These are phyloP conservation scores for Trimorus sp. DNA, from an alignment of 2,888 invertebrate genomes.

Conservation along the genomic window DNA sequence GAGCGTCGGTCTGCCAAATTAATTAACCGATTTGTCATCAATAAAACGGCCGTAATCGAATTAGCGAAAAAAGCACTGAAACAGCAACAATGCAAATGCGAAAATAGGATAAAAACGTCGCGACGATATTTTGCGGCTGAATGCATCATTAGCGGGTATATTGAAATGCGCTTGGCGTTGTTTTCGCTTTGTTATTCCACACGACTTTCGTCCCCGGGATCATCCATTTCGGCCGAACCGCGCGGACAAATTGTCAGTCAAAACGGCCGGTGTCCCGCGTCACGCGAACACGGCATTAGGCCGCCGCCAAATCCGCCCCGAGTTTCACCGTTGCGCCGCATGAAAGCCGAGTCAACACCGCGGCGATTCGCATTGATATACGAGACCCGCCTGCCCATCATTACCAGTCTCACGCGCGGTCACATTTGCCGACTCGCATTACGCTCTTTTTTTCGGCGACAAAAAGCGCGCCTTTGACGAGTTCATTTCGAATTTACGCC, in stretches of 20 bases:
- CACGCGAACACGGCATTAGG: conserved; percentile 57
- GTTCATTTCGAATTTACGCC: conserved; percentile 30
- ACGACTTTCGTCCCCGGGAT: conserved; percentile 45
- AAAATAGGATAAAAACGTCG: not conserved
- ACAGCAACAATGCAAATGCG: not conserved
- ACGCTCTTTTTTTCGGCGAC: not conserved
- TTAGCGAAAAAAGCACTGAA: not conserved
- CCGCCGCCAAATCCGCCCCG: conserved; percentile 34
- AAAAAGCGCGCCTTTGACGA: conserved; percentile 10
- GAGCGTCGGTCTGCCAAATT: no score
- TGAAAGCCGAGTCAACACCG: conserved; percentile 17
- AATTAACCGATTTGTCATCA: no score
- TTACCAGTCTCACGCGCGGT: no score
- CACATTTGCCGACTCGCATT: no score
- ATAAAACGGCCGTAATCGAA: not conserved
- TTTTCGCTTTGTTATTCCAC: conserved; percentile 34
- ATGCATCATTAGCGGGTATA: conserved; percentile 30
- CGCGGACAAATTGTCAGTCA: conserved; percentile 51
- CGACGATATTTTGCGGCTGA: not conserved
- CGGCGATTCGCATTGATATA: not conserved
- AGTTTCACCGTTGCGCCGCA: not conserved
- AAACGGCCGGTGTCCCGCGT: conserved; percentile 41
- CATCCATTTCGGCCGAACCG: conserved; percentile 43
- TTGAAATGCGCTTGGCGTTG: conserved; percentile 33
- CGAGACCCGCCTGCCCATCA: no score